These are phyloP conservation scores for Hippopotamus amphibius DNA, from an alignment of 2,113 vertebrate genomes.

Conservation along the genomic window DNA sequence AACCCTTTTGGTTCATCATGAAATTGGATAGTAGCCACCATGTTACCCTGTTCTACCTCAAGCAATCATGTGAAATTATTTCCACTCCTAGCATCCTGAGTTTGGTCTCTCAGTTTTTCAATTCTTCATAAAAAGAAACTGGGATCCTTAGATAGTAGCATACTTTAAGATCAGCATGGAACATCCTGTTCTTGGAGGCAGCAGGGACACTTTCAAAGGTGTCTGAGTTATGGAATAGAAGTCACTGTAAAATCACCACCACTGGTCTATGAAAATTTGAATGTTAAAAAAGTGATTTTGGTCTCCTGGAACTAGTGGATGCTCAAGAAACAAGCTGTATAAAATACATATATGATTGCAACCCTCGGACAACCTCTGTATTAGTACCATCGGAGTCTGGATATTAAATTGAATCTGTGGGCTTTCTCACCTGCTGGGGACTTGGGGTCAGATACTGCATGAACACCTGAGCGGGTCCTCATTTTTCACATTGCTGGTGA, in stretches of 20 bases:
- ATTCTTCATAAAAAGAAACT: background rate
- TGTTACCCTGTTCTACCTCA: background rate
- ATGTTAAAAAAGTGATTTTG: background rate
- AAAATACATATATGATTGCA: background rate
- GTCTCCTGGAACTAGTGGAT: background rate
- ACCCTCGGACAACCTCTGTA: background rate
- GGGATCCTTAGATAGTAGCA: background rate
- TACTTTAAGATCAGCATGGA: background rate
- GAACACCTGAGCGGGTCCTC: background rate
- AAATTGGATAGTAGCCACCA: background rate
- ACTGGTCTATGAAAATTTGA: background rate
- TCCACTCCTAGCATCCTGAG: background rate
- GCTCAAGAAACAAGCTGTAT: background rate
- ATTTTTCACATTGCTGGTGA: constrained; percentile 13
- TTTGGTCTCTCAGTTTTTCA: background rate
- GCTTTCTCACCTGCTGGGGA: background rate
- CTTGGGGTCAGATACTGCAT: background rate
- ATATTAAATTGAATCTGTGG: background rate
- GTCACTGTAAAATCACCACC: background rate
- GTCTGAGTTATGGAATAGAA: background rate
- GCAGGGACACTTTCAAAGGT: background rate
- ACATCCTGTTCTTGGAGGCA: background rate
- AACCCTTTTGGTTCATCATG: background rate
- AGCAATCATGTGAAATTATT: background rate
- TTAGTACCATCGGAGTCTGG: background rate